Evolutionary conservation across 1,140 invertebrate species (phyloP), one percentile per base, ranked within the genome.

Genomic region (Eumaeus atala): DNA sequence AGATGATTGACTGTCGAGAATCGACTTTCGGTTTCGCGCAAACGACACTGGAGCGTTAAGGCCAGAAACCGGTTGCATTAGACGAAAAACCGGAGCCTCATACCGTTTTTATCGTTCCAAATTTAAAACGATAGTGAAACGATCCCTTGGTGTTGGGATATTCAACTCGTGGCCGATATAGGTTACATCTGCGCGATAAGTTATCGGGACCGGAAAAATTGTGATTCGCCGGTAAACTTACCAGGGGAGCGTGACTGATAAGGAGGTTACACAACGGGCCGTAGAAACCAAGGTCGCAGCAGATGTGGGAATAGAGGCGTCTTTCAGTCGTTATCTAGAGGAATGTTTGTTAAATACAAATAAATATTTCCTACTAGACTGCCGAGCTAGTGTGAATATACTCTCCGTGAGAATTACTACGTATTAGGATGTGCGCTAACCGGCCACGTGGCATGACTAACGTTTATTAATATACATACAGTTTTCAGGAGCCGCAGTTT

Each of bases 241-340:
- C 70, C 69, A 71, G 65, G 71, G 67, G 64, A 75, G 72, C 66
- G 65, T 82, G 81, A 79, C 81, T 76, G 81, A 84, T 84, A 84
- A 82, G 72, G 67, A 70, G 67, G 78, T 81, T 79, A 82, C 74
- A 73, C 78, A 76, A 79, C 74, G 69, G 66, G 66, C 77, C 68
- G 64, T 54, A 64, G 74, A 66, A 77, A 70, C 78, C 79, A 84
- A 82, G 79, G 79, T 80, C 78, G 80, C 64, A 70, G 72, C 82
- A 85, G 82, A 83, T 85, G 82, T 83, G 82, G 78, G 79, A 83
- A 85, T 71, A 85, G 69, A 70, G 76, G 59, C 62, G 64, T 61
- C 74, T 77, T 84, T 85, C 69, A 85, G 64, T 51, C 67, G 72
- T 80, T 85, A 85, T 84, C 81, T 75, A 50, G 51, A 50, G 49